These are phyloP conservation scores for Epsilonema sp. DNA, from an alignment of 2,888 invertebrate genomes.

Conservation along the genomic window DNA sequence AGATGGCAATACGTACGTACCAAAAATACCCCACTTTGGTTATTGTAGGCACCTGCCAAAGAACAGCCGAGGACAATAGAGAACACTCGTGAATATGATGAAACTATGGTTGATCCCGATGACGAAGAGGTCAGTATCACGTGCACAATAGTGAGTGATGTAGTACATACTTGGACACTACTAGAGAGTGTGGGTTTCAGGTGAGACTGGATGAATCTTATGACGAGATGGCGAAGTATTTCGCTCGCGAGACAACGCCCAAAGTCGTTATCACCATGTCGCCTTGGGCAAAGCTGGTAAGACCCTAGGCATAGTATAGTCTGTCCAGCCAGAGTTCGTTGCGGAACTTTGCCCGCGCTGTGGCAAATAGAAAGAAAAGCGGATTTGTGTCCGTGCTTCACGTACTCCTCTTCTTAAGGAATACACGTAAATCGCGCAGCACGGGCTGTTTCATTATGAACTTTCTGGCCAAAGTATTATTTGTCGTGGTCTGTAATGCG, in stretches of 20 bases:
- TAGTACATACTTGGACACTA: too few species aligned
- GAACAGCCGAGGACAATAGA: slow-evolving; percentile 75
- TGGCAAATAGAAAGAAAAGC: too few species aligned
- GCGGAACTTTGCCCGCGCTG: too few species aligned
- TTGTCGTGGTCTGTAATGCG: not conserved
- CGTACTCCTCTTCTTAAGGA: slow-evolving; percentile 23
- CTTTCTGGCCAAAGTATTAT: not conserved
- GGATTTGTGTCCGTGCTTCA: not conserved
- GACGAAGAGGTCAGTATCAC: slow-evolving; percentile 39
- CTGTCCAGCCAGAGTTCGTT: too few species aligned
- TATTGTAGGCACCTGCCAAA: slow-evolving; percentile 37
- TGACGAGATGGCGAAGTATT: slow-evolving; percentile 73
- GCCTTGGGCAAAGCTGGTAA: slow-evolving; percentile 58
- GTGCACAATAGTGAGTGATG: too few species aligned
- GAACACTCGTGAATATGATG: slow-evolving; percentile 70
- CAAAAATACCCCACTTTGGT: not conserved
- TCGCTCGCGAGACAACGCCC: slow-evolving; percentile 61
- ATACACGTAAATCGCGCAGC: too few species aligned
- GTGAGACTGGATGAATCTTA: slow-evolving; percentile 40
- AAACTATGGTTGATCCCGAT: slow-evolving; percentile 55
- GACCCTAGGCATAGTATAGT: too few species aligned
- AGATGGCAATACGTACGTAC: too few species aligned
- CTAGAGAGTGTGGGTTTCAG: too few species aligned
- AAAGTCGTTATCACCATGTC: slow-evolving; percentile 88
- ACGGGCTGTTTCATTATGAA: not conserved